phyloP scores from a whole-genome alignment of 1,140 invertebrate species.

The Lasioglossum baleicum region DNA sequence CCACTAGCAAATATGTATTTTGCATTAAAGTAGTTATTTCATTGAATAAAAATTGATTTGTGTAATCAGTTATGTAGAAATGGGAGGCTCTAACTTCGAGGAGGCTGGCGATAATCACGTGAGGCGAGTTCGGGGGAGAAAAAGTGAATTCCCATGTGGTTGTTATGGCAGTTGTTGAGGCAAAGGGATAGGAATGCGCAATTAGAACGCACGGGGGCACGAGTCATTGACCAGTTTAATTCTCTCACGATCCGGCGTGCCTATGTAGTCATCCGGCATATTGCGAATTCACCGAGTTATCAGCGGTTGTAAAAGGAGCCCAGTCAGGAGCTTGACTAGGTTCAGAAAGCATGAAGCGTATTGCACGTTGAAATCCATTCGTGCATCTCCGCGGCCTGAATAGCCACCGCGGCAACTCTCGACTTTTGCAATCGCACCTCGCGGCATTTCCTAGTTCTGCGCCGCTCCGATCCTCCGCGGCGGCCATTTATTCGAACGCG shows the following conservation, averaged over 20 bases:
- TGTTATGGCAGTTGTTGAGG: not conserved
- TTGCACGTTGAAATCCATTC: constrained; percentile 59
- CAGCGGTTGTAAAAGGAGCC: constrained; percentile 42
- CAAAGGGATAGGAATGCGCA: not conserved
- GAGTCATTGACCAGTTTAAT: constrained; percentile 39
- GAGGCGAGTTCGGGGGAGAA: no score
- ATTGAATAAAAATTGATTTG: no score
- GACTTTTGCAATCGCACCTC: constrained; percentile 52
- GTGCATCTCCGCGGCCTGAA: constrained; percentile 57
- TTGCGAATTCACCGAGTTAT: constrained; percentile 53
- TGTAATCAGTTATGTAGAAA: no score
- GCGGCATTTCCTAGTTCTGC: constrained; percentile 57
- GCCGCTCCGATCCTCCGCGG: not conserved
- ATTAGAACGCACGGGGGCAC: constrained; percentile 14
- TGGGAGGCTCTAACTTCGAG: no score
- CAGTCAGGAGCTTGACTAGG: constrained; percentile 22
- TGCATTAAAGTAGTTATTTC: no score
- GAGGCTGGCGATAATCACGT: no score
- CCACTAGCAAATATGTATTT: no score
- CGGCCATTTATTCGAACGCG: constrained; percentile 43
- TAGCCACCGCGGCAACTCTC: constrained; percentile 25
- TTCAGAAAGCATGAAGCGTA: constrained; percentile 47
- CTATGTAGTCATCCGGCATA: constrained; percentile 29
- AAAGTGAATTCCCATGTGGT: not conserved
- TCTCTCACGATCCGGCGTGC: constrained; percentile 20